A percentile compares a stretch with the other conserved stretches of the same genome.
Evolutionary conservation across 2,797 vertebrate species (phyloP).

Genomic region (Euthynnus affinis): DNA sequence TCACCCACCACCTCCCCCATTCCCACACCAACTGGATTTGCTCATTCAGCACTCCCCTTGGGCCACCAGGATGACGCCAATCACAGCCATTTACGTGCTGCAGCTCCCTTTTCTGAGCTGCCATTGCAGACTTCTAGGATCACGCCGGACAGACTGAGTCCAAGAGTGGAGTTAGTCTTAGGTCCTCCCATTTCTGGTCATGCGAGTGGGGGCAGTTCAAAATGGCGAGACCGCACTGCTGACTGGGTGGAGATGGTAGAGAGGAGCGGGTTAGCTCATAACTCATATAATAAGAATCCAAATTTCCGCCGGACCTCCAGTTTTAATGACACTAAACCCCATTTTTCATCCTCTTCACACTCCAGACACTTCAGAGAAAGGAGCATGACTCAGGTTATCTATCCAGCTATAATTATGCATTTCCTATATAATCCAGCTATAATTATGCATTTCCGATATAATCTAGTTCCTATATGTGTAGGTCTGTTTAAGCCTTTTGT

Average conservation of each 20-base stretch:
- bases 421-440: not conserved
- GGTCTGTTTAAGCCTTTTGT: not conserved
- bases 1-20: conserved; percentile 78
- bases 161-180: conserved; percentile 80
- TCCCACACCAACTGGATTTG: conserved; percentile 77
- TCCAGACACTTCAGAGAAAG: conserved; percentile 91
- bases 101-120: conserved; percentile 86
- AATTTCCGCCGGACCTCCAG: conserved; percentile 94
- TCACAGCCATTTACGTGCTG: conserved; percentile 84
- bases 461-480: not conserved
- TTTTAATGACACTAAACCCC: conserved; percentile 92
- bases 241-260: conserved; percentile 90
- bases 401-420: conserved; percentile 1
- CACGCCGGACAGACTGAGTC: conserved; percentile 78
- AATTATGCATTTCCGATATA: not conserved
- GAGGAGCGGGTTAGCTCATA: conserved; percentile 74
- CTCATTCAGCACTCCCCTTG: conserved; percentile 48
- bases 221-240: conserved; percentile 86
- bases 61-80: conserved; percentile 72
- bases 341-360: conserved; percentile 72
- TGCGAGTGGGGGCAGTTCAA: conserved; percentile 73
- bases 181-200: conserved; percentile 80
- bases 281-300: conserved; percentile 80
- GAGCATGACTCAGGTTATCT: conserved; percentile 91
- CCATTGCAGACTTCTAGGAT: conserved; percentile 75